These are phyloP conservation scores for Hydropsyche tenuis DNA, from an alignment of 1,140 invertebrate species.

Conservation along the genomic window DNA sequence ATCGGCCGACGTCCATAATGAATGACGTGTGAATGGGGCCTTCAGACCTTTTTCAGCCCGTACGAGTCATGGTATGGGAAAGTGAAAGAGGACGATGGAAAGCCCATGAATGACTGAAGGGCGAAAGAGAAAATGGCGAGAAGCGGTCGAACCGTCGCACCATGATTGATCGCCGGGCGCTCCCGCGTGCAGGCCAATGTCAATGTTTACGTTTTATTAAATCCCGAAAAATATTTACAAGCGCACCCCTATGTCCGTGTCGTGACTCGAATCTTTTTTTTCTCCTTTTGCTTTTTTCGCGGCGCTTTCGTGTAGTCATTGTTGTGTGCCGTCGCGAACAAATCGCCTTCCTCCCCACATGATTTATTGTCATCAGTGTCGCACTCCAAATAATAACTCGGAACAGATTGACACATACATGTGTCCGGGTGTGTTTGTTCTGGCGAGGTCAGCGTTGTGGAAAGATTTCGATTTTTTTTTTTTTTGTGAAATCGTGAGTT, in stretches of 20 bases:
- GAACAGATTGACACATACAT: slow-evolving; percentile 15
- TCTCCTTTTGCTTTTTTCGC: neutral
- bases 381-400: slow-evolving; percentile 27
- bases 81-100: no score
- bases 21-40: slow-evolving; percentile 34
- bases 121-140: no score
- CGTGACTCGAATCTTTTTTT: slow-evolving; percentile 28
- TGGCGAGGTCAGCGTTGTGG: no score
- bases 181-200: slow-evolving; percentile 31
- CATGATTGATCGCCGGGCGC: slow-evolving; percentile 35
- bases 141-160: slow-evolving; percentile 8
- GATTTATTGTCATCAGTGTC: slow-evolving; percentile 23
- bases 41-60: slow-evolving; percentile 32
- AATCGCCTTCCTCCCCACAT: slow-evolving; percentile 22
- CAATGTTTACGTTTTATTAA: slow-evolving; percentile 41
- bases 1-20: slow-evolving; percentile 29
- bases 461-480: no score
- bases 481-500: no score
- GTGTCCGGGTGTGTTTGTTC: neutral
- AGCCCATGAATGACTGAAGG: no score
- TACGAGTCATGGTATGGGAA: no score
- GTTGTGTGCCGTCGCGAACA: slow-evolving; percentile 8
- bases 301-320: no score
- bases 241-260: slow-evolving; percentile 17
- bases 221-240: slow-evolving; percentile 39